Base-by-base conservation (phyloP, 2,113 vertebrate species). In the Dissostichus mawsoni region DNA sequence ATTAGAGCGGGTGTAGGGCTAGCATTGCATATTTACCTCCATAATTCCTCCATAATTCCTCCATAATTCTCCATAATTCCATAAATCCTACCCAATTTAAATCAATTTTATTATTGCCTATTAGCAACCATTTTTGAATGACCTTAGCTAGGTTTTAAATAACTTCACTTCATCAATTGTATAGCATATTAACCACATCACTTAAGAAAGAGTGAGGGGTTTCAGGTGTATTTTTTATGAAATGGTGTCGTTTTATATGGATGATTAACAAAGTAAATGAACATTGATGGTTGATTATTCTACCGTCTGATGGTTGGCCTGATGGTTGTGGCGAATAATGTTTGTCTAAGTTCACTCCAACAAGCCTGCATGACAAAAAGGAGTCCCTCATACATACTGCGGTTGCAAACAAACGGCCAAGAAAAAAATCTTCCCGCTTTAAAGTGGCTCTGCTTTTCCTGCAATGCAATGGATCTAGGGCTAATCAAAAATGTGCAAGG, bases 21-120 rank as follows among this genome's bases (percentile, higher is more conserved):
- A n/a, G 84, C 73, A 8, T 64, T 11, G 3, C 48, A 57, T 71
- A 59, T 55, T 64, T 44, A 50, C 33, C 36, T 33, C 64, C 25
- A 25, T 69, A 69, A 57, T 66, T 82, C 50, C 17, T 33, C 64
- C 25, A 25, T 69, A 69, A 57, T 66, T 82, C 50, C 17, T 11
- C 25, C n/a, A n/a, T 41, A 33, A 33, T 33, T 33, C 33, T 41
- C 36, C 36, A 41, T 41, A 8, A 41, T 41, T 41, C 36, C 36
- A 41, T 41, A 41, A 41, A 41, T 41, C 7, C 36, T 41, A 41
- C 36, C 5, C 8, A 41, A 41, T 41, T 29, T 16, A 48, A 13
- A 47, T 41, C 61, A 55, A 55, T 36, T 16, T 36, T 52, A 12
- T 7, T 44, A 44, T 48, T 25, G 48, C 48, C 16, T 64, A 3